Evolutionary conservation across 2,113 vertebrate species (phyloP), one percentile per base, ranked within the genome.

Genomic region (Protomyctophum bolini): DNA sequence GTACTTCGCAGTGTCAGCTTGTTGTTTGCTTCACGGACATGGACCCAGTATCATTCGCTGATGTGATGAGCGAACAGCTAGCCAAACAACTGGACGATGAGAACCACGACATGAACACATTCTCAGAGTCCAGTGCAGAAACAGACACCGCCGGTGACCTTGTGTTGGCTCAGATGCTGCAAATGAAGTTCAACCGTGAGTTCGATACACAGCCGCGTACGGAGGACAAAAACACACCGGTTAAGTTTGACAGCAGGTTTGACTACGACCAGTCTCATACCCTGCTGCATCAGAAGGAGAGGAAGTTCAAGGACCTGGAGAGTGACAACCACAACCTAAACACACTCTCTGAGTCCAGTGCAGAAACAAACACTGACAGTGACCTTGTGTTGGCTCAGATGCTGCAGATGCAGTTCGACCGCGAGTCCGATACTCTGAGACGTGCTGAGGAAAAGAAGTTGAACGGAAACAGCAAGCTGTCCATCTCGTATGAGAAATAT

Each of bases 401-500:
- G 97, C 91, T 99, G 70, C 98, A 99, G 91, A 96, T 96, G 95
- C 94, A 99, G 84, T 99, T 96, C 68, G 98, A 99, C 84, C 92
- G 94, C n/a, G 98, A 99, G 86, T 98, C 94, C 5, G 97, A 99
- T 29, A 92, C 95, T 0, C 98, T 98, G 85, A 94, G 98, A 50
- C 94, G 94, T 1, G 93, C 94, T 6, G 98, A 99, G 81, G 97
- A 99, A 87, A 97, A 92, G 85, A 99, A 98, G 75, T 96, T 98
- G 88, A 98, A 99, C 47, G 97, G 97, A 6, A 96, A 98, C 77
- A 99, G 97, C 84, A 99, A 99, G 96, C 96, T 99, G 64, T 99
- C 97, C 60, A 96, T 99, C 91, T 99, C 98, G 50, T 99, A 98
- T 87, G 97, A 99, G 91, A 99, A 99, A 91, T 98, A 96, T 78